A percentile compares a stretch with the other conserved stretches of the same genome.
Conservation (phyloP, 2,797 vertebrate species). For the Lates japonicus region DNA sequence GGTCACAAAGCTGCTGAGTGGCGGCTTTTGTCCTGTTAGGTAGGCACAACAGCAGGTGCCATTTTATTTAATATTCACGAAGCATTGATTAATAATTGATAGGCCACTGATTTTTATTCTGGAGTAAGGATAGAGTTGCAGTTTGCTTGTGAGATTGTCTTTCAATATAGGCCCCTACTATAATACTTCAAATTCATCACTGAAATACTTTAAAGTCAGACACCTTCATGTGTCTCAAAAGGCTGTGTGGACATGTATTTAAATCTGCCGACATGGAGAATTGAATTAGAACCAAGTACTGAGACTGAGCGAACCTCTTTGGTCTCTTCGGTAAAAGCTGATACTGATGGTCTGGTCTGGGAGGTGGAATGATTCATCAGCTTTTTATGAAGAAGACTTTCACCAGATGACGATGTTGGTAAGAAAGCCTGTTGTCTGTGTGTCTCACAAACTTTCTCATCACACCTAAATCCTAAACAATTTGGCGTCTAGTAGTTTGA, state of each 20-base stretch:
- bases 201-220: background rate
- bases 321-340: too few species aligned
- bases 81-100: slow-evolving; percentile 42
- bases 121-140: slow-evolving; percentile 1
- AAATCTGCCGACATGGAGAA: background rate
- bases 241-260: background rate
- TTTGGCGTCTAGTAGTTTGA: slow-evolving; percentile 7
- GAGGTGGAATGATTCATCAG: background rate
- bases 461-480: background rate
- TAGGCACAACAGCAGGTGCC: too few species aligned
- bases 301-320: background rate
- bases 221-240: background rate
- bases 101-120: background rate
- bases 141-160: background rate
- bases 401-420: background rate
- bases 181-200: background rate
- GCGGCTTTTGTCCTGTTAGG: too few species aligned
- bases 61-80: slow-evolving; percentile 6
- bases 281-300: too few species aligned
- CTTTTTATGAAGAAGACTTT: background rate
- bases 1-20: too few species aligned
- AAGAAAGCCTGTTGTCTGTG: background rate
- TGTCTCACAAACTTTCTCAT: background rate
- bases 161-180: background rate
- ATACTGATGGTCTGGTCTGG: background rate